A percentile compares a stretch with the other conserved stretches of the same genome.
phyloP scores from a whole-genome alignment of 2,888 invertebrate genomes.

The Unio pictorum region DNA sequence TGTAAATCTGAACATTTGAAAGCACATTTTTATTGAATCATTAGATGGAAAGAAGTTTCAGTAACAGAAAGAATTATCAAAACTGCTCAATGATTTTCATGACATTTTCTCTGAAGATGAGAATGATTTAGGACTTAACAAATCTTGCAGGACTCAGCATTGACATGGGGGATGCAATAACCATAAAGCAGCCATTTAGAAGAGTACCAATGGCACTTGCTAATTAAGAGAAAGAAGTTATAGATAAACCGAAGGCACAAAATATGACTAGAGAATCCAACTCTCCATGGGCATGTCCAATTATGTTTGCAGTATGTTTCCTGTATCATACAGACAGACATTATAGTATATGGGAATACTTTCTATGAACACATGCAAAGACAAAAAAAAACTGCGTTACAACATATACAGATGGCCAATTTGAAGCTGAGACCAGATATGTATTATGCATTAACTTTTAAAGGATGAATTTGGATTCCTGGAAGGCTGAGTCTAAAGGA shows the following conservation, averaged over 20 bases:
- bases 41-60: not conserved
- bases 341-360: conserved; percentile 6
- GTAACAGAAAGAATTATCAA: not conserved
- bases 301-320: conserved; percentile 9
- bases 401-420: conserved; percentile 14
- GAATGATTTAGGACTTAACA: not conserved
- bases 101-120: not conserved
- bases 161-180: conserved; percentile 1
- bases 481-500: conserved; percentile 8
- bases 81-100: too few species aligned
- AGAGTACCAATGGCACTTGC: not conserved
- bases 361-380: conserved; percentile 15
- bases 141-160: not conserved
- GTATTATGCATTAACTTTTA: conserved; percentile 21
- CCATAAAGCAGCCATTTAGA: not conserved
- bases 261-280: conserved; percentile 2
- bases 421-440: conserved; percentile 30
- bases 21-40: not conserved
- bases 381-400: conserved; percentile 17
- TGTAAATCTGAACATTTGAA: too few species aligned
- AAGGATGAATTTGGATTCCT: conserved; percentile 15
- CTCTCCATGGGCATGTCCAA: conserved; percentile 14
- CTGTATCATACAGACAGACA: conserved; percentile 21
- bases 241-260: not conserved
- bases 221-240: not conserved